Conservation (phyloP, 2,888 invertebrate species). For the Tetranychus piercei region DNA sequence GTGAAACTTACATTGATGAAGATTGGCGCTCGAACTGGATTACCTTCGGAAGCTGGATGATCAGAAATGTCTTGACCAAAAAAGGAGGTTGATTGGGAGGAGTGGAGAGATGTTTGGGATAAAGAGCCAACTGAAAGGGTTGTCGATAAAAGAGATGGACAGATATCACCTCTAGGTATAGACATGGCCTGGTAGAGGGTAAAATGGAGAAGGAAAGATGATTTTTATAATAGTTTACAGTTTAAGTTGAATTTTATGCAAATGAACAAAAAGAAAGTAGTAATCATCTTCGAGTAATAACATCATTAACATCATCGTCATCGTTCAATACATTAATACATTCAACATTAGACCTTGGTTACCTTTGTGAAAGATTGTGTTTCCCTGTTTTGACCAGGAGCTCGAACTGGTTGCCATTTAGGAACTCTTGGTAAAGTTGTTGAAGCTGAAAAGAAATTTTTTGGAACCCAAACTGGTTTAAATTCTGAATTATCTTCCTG, state of each 20-base stretch:
- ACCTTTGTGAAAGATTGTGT: too few species aligned
- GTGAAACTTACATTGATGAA: neutral
- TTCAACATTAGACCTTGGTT: too few species aligned
- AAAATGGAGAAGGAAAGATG: neutral
- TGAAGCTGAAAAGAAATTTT: neutral
- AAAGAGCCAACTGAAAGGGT: neutral
- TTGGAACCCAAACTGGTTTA: conserved; percentile 4
- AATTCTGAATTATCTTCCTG: neutral
- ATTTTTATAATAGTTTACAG: neutral
- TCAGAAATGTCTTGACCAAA: conserved; percentile 7
- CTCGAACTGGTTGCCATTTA: conserved; percentile 9
- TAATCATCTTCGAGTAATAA: neutral
- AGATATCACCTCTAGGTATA: neutral
- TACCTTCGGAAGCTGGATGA: neutral
- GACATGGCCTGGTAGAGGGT: neutral
- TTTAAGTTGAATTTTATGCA: neutral
- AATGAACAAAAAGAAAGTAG: neutral
- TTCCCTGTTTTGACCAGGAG: neutral
- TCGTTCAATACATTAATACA: too few species aligned
- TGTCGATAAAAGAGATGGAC: neutral
- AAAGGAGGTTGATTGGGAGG: neutral
- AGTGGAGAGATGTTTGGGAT: neutral
- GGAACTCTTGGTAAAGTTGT: neutral
- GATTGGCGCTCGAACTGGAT: neutral
- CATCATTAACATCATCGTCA: neutral